Percentiles rank a stretch among this genome's conserved stretches.
Conservation (phyloP, 2,888 invertebrate genomes). For the Protula sp. region DNA sequence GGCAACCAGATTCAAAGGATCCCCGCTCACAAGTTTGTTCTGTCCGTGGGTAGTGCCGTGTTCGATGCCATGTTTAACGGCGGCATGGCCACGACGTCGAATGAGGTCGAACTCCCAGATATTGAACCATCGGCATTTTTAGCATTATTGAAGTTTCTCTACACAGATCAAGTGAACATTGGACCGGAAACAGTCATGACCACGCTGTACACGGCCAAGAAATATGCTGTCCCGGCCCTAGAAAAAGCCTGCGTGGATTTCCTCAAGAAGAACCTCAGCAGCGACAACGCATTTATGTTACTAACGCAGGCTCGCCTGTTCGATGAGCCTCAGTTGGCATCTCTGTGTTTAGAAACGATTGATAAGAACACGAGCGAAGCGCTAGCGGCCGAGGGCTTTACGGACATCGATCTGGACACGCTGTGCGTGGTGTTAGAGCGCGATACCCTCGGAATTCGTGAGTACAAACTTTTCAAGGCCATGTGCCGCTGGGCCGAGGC, state of each 20-base stretch:
- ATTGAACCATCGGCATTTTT: slow-evolving; percentile 78
- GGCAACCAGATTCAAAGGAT: slow-evolving; percentile 62
- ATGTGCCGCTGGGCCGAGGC: slow-evolving; percentile 50
- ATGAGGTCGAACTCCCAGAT: slow-evolving; percentile 73
- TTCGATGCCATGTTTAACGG: slow-evolving; percentile 85
- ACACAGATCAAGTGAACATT: slow-evolving; percentile 77
- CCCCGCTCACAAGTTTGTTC: slow-evolving; percentile 67
- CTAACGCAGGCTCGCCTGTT: slow-evolving; percentile 72
- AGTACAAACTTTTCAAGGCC: slow-evolving; percentile 70
- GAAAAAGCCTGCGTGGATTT: slow-evolving; percentile 80
- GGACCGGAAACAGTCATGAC: slow-evolving; percentile 83
- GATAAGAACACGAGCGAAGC: slow-evolving; percentile 79
- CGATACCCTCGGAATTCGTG: slow-evolving; percentile 72
- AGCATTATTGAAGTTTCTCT: slow-evolving; percentile 63
- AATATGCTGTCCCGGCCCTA: slow-evolving; percentile 77
- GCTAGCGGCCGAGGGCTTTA: slow-evolving; percentile 71
- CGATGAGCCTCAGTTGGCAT: slow-evolving; percentile 76
- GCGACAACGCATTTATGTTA: slow-evolving; percentile 78
- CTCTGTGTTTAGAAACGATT: slow-evolving; percentile 73
- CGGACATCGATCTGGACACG: slow-evolving; percentile 75
- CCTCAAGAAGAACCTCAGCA: slow-evolving; percentile 67
- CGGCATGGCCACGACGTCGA: slow-evolving; percentile 40
- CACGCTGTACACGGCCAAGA: slow-evolving; percentile 78
- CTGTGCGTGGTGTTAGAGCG: slow-evolving; percentile 71
- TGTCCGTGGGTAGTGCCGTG: slow-evolving; percentile 77